Conservation (phyloP, 2,797 vertebrate species). For the Sparus aurata region DNA sequence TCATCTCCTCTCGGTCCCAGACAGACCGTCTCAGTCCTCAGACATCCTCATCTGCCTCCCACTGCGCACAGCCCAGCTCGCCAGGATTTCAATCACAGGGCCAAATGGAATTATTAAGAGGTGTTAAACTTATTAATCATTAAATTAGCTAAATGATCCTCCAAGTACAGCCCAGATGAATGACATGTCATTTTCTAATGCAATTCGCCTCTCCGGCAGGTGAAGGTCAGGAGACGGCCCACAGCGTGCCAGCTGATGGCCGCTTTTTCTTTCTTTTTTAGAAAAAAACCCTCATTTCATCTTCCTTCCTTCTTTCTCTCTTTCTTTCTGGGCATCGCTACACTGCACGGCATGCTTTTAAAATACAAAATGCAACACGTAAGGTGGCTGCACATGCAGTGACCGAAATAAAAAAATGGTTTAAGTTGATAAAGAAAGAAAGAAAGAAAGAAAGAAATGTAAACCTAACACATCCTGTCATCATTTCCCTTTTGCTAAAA, state of each 20-base stretch:
- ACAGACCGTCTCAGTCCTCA: constrained; percentile 70
- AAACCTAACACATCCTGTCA: constrained; percentile 46
- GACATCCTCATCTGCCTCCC: constrained; percentile 91
- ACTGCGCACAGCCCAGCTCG: constrained; percentile 88
- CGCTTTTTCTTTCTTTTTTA: constrained; percentile 58
- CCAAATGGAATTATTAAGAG: constrained; percentile 99
- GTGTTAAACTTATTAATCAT: constrained; percentile 99
- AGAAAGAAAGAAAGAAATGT: not conserved
- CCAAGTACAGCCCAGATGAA: constrained; percentile 94
- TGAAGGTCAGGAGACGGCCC: constrained; percentile 93
- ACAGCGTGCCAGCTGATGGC: constrained; percentile 85
- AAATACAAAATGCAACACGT: not conserved
- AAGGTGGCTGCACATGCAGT: not conserved
- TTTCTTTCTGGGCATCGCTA: constrained; percentile 24
- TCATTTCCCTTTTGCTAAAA: constrained; percentile 59
- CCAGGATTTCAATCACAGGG: constrained; percentile 95
- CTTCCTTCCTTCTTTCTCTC: constrained; percentile 2
- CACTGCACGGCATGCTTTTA: not conserved
- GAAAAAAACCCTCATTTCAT: constrained; percentile 17
- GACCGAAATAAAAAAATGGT: not conserved
- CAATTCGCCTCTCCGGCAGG: constrained; percentile 94
- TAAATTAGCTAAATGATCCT: constrained; percentile 99
- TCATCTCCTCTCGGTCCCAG: constrained; percentile 38
- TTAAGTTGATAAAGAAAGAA: constrained; percentile 19
- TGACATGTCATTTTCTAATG: constrained; percentile 96